Evolutionary conservation across 2,888 invertebrate species (phyloP), one percentile per base, ranked within the genome.

Genomic region (Belgica antarctica): DNA sequence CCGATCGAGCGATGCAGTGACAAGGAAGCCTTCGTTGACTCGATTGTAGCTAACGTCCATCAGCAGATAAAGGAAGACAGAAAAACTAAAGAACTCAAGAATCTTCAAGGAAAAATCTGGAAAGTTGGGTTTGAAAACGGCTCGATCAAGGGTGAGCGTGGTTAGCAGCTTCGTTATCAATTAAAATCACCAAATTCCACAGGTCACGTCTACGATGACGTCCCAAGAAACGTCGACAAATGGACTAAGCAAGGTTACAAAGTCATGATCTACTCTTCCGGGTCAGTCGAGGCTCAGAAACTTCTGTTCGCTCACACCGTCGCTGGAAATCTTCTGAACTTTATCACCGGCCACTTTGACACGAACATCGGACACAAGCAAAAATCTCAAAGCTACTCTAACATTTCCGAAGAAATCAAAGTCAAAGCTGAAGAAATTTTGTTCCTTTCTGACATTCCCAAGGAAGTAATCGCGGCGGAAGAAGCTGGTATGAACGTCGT

Each of bases 81-180:
- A 71, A 92, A 94, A 78, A 85, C 86, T 34, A 86, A 86, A 3
- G 86, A 90, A 3, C 81, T 97, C 72, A 96, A 96, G 78, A 85
- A 86, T 63, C 82, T 97, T n/a, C 96, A 96, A 79, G 96, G 95
- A 0, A 84, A 92, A 72, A 89, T 97, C 75, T 96, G 93, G 91
- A 86, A 87, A 75, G 85, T 88, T 74, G 96, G 92, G 2, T 96
- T 94, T 77, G 85, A 87, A 74, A 83, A 83, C 69, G 92, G 90
- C 34, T 84, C 85, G 34, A 80, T 96, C 1, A 89, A 89, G 78
- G 93, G 52, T 41, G 5, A 31, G 31, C 31, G 10, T 31, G 92
- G 78, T 31, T 31, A 31, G 4, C 41, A n/a, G n/a, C n/a, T n/a
- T n/a, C n/a, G n/a, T n/a, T n/a, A n/a, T n/a, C n/a, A n/a, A 8